Conservation (phyloP, 2,888 invertebrate genomes). For the Melieria picta region DNA sequence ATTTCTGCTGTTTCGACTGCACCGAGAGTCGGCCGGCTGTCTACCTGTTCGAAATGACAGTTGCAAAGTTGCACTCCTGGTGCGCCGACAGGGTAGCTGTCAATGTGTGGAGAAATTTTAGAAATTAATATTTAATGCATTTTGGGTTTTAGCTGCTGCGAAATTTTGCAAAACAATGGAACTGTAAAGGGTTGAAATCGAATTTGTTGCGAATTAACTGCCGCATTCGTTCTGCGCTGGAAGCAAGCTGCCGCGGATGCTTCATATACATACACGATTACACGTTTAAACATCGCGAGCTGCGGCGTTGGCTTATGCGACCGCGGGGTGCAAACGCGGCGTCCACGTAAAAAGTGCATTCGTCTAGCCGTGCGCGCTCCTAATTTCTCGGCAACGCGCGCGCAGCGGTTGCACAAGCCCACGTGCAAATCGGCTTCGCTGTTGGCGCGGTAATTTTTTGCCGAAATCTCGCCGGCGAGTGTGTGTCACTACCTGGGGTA, state of each 20-base stretch:
- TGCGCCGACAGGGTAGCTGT: constrained; percentile 17
- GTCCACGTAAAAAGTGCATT: too few species aligned
- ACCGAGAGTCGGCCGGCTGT: too few species aligned
- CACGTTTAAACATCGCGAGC: too few species aligned
- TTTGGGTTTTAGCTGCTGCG: constrained; percentile 19
- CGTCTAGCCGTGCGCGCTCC: too few species aligned
- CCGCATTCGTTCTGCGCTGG: background rate
- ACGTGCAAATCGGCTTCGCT: constrained; percentile 48
- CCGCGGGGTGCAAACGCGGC: too few species aligned
- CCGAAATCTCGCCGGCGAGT: background rate
- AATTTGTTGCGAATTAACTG: constrained; percentile 11
- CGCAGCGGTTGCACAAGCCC: constrained; percentile 26
- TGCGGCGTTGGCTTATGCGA: too few species aligned
- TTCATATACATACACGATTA: too few species aligned
- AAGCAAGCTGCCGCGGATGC: too few species aligned
- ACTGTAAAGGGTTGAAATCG: constrained; percentile 16
- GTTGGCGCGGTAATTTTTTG: constrained; percentile 50
- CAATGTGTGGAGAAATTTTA: constrained; percentile 40
- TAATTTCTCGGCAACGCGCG: too few species aligned
- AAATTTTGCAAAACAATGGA: constrained; percentile 23
- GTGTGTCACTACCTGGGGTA: background rate
- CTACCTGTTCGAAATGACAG: background rate
- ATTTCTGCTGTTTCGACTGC: too few species aligned
- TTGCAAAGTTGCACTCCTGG: background rate
- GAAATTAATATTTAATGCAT: constrained; percentile 48